Base-by-base conservation (phyloP, 2,113 vertebrate genomes). In the Hypanus sabinus region DNA sequence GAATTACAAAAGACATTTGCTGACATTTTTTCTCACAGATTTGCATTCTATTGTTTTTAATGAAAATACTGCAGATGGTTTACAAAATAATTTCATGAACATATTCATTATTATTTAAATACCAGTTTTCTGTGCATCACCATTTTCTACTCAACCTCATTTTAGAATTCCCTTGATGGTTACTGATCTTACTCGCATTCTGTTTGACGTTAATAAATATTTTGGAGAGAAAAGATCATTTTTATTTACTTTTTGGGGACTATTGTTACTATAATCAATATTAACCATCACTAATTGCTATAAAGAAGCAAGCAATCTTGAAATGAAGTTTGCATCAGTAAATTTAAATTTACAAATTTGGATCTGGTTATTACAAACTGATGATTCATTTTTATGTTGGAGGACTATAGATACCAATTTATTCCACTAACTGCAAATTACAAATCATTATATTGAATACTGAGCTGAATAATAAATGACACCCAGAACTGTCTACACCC, bases 1-100 rank as follows among this genome's bases (percentile, higher is more conserved):
- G 91, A 93, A 93, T 93, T 73, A 93, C 20, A 93, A 73, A 30
- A 93, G 68, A 75, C 33, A 73, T 73, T 93, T 16, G 65, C 70
- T 38, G 90, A 11, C 90, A 38, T 12, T 46, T 22, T 93, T 71
- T 93, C 68, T 93, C 91, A 11, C 68, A 73, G 91, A 93, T 75
- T 71, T 93, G 38, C 14, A 16, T 38, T 55, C 70, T 73, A 12
- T 55, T 71, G 62, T 24, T 71, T 93, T 93, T 73, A 93, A 93
- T 75, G 33, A 38, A 46, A 93, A 14, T 46, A 30, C 24, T 10
- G 11, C 36, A 14, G 20, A 24, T 14, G 68, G 22, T 75, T 75
- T 75, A 38, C 38, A 27, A 93, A 93, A 55, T 93, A 27, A 55
- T 73, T 75, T 55, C 5, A 55, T 93, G 70, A 36, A 73, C 33